phyloP scores from a whole-genome alignment of 1,140 invertebrate genomes.

The Listronotus bonariensis region DNA sequence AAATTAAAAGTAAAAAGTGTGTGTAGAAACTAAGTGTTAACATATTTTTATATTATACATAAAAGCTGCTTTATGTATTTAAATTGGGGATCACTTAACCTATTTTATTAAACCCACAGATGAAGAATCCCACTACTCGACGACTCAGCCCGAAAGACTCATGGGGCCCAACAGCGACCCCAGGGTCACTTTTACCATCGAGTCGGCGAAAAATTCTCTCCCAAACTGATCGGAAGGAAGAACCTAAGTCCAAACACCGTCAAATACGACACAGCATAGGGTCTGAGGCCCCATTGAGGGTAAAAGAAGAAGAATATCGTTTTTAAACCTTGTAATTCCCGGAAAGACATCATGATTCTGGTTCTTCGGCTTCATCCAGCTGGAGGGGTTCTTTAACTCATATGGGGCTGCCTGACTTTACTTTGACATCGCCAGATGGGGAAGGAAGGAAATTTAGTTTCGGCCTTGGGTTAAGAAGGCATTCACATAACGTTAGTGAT shows the following conservation, averaged over 20 bases:
- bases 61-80: too few relatives aligned
- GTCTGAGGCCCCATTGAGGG: slow-evolving; percentile 19
- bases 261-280: slow-evolving; percentile 46
- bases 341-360: slow-evolving; percentile 30
- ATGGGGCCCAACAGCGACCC: too few relatives aligned
- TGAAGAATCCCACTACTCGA: too few relatives aligned
- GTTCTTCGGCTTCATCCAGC: slow-evolving; percentile 26
- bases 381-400: slow-evolving; percentile 53
- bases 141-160: too few relatives aligned
- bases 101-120: too few relatives aligned
- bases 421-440: slow-evolving; percentile 57
- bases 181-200: background rate
- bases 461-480: slow-evolving; percentile 57
- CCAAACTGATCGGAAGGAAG: background rate
- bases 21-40: too few relatives aligned
- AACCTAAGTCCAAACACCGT: background rate
- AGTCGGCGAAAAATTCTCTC: background rate
- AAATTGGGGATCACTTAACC: too few relatives aligned
- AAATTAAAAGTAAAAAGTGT: too few relatives aligned
- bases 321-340: slow-evolving; percentile 58
- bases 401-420: slow-evolving; percentile 61
- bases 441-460: slow-evolving; percentile 60
- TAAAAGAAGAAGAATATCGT: slow-evolving; percentile 49
- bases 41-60: too few relatives aligned
- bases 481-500: slow-evolving; percentile 62